Conservation (phyloP, 2,113 vertebrate genomes). For the Phrynocephalus versicolor region DNA sequence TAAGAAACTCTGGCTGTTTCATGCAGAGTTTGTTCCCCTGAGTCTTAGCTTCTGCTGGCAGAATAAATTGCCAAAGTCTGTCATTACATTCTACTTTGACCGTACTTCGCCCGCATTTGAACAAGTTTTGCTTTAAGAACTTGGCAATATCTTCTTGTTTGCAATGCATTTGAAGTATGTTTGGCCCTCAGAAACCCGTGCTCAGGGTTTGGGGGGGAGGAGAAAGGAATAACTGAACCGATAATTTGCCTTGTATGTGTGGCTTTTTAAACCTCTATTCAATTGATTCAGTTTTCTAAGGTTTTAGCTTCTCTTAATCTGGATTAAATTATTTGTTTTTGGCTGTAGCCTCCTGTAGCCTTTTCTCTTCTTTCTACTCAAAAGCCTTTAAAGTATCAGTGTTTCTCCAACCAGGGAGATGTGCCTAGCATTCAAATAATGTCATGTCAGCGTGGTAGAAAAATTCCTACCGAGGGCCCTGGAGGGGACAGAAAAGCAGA, state of each 20-base stretch:
- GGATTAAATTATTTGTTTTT: slow-evolving; percentile 35
- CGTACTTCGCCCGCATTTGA: neutral
- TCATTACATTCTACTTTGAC: too few species aligned
- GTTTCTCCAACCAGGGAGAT: slow-evolving; percentile 65
- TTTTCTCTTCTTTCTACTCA: slow-evolving; percentile 62
- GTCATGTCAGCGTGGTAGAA: slow-evolving; percentile 46
- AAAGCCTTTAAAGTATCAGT: slow-evolving; percentile 61
- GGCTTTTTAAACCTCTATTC: slow-evolving; percentile 29
- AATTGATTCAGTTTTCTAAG: slow-evolving; percentile 54
- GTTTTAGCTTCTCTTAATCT: slow-evolving; percentile 40
- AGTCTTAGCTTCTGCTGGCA: too few species aligned
- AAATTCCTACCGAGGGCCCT: slow-evolving; percentile 59
- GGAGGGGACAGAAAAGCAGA: slow-evolving; percentile 49
- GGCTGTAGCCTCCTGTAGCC: slow-evolving; percentile 5
- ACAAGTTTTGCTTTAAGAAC: neutral
- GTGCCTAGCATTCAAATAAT: slow-evolving; percentile 70
- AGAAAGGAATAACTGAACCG: neutral
- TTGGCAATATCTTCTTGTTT: neutral
- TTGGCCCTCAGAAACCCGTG: neutral
- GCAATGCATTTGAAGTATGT: slow-evolving; percentile 14
- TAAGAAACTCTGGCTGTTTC: too few species aligned
- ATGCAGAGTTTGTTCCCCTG: too few species aligned
- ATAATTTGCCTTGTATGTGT: slow-evolving; percentile 48
- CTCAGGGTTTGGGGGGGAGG: neutral
- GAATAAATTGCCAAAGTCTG: too few species aligned